phyloP scores from a whole-genome alignment of 2,888 invertebrate species.

The Chironomus tentans region DNA sequence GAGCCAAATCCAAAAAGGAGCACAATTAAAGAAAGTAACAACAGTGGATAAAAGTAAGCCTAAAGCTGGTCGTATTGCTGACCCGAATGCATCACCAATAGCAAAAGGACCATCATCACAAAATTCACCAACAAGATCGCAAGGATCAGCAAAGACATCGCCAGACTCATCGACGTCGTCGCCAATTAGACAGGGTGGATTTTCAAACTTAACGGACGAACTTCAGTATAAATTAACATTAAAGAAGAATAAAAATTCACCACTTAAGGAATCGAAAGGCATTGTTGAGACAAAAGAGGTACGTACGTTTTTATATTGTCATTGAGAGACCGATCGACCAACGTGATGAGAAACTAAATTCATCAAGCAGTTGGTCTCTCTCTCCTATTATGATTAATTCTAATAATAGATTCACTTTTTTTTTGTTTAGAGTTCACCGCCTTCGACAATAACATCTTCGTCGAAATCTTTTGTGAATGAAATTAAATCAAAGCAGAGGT shows the following conservation, averaged over 20 bases:
- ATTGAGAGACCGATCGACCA: neutral
- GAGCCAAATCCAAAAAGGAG: conserved; percentile 73
- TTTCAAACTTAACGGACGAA: conserved; percentile 7
- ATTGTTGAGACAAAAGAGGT: neutral
- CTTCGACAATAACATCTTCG: neutral
- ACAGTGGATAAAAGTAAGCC: conserved; percentile 90
- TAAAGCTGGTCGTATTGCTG: conserved; percentile 53
- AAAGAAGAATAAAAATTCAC: conserved; percentile 22
- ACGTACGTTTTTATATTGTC: neutral
- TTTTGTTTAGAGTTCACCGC: conserved; percentile 15
- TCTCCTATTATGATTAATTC: neutral
- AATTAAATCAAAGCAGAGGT: conserved; percentile 18
- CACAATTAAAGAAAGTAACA: conserved; percentile 70
- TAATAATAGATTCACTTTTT: neutral
- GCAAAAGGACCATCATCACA: conserved; percentile 32
- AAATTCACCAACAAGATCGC: conserved; percentile 33
- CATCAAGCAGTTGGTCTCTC: neutral
- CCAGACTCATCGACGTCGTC: conserved; percentile 17
- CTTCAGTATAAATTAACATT: conserved; percentile 21
- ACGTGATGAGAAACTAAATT: neutral
- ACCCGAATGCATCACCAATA: conserved; percentile 31
- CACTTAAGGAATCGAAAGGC: neutral
- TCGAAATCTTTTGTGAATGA: conserved; percentile 6
- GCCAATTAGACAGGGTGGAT: conserved; percentile 5
- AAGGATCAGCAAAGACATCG: conserved; percentile 39